phyloP scores from a whole-genome alignment of 2,113 vertebrate species.

The Lamprotornis superbus region DNA sequence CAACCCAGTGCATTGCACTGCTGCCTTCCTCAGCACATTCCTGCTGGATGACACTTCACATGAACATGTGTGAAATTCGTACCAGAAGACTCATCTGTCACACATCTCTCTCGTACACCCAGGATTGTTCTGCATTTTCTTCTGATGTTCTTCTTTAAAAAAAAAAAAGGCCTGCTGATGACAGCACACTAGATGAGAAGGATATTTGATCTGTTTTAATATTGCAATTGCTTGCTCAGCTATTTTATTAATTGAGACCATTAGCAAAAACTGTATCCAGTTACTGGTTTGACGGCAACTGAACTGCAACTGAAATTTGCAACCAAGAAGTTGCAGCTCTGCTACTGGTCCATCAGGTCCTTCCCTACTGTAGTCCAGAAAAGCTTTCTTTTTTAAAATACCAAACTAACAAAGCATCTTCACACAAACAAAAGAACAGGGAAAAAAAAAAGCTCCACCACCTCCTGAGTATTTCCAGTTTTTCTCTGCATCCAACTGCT shows the following conservation, averaged over 20 bases:
- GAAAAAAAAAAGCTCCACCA: neutral
- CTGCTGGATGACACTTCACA: neutral
- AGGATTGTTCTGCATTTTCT: neutral
- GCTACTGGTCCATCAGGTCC: neutral
- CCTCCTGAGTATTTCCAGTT: neutral
- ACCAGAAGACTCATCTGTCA: constrained; percentile 16
- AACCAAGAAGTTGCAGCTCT: neutral
- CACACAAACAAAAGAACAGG: neutral
- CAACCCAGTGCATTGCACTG: neutral
- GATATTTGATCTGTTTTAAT: constrained; percentile 9
- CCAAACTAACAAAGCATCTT: neutral
- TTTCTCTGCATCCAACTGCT: neutral
- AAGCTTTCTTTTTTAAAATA: neutral
- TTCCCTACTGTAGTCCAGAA: neutral
- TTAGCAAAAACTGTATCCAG: neutral
- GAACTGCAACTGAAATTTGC: neutral
- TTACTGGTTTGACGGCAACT: neutral
- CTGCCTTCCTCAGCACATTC: constrained; percentile 30
- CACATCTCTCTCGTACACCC: neutral
- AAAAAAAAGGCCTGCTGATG: neutral
- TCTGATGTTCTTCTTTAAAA: neutral
- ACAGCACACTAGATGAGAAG: constrained; percentile 17
- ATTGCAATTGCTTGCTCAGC: neutral
- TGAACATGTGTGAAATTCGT: neutral
- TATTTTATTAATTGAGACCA: neutral